A percentile compares a stretch with the other conserved stretches of the same genome.
These are phyloP conservation scores for Aurelia coerulea DNA, from an alignment of 30 jellyfish, hydroid and myxozoan genomes.

Conservation along the genomic window DNA sequence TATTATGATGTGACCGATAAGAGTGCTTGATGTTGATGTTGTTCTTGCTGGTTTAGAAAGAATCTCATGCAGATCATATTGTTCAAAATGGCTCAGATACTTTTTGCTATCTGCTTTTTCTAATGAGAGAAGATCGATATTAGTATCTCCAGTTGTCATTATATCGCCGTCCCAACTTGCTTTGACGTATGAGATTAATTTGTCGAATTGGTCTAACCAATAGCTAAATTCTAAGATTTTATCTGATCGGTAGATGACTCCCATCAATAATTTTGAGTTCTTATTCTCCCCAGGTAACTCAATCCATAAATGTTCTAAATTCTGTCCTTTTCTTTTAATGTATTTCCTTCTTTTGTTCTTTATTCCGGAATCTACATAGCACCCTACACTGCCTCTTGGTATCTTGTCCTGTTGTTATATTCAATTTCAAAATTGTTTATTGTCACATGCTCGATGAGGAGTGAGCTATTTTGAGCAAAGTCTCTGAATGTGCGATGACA, in stretches of 20 bases:
- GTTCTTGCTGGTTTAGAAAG: slow-evolving; percentile 35
- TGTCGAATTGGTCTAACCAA: slow-evolving; percentile 38
- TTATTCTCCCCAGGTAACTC: background rate
- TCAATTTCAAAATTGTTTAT: slow-evolving; percentile 2
- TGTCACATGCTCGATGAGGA: background rate
- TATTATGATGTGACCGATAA: background rate
- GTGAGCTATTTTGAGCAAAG: background rate
- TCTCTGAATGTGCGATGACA: background rate
- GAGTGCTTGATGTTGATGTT: slow-evolving; percentile 8
- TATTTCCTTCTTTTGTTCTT: slow-evolving; percentile 30
- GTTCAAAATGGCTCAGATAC: slow-evolving; percentile 11
- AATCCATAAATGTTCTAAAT: background rate
- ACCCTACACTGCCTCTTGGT: slow-evolving; percentile 63
- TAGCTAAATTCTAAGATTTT: slow-evolving; percentile 5
- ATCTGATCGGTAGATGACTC: slow-evolving; percentile 24
- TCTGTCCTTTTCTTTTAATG: background rate
- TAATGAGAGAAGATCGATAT: too few species aligned
- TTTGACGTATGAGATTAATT: slow-evolving; percentile 33
- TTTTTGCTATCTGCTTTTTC: too few species aligned
- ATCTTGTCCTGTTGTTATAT: slow-evolving; percentile 42
- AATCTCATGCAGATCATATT: slow-evolving; percentile 27
- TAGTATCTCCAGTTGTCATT: too few species aligned
- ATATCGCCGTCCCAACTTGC: slow-evolving; percentile 31
- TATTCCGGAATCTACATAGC: slow-evolving; percentile 8
- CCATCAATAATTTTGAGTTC: too few species aligned